Conservation (phyloP, 2,113 vertebrate species). For the Phalacrocorax brasilianus region DNA sequence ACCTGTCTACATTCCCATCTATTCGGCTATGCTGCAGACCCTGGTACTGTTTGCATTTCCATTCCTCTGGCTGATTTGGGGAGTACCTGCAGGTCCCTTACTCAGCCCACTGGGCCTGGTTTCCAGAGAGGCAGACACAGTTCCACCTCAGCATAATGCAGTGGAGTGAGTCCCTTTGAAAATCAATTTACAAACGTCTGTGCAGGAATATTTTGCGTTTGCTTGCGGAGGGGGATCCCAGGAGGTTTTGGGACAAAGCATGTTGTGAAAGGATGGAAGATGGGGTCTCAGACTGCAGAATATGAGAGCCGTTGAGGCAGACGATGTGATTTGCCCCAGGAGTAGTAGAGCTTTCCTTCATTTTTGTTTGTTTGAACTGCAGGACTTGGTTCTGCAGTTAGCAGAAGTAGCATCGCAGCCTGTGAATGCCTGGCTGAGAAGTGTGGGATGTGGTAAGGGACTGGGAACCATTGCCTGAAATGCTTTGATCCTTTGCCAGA, state of each 20-base stretch:
- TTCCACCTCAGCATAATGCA: neutral
- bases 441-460: neutral
- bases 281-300: neutral
- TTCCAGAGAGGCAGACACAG: neutral
- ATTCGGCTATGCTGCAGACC: neutral
- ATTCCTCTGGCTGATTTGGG: neutral
- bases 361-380: neutral
- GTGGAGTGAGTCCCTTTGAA: neutral
- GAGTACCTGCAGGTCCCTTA: neutral
- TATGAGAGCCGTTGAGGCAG: neutral
- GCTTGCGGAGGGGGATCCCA: neutral
- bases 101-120: neutral
- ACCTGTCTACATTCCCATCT: neutral
- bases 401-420: neutral
- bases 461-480: neutral
- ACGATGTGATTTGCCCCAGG: neutral
- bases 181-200: neutral
- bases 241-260: neutral
- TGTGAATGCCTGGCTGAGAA: neutral
- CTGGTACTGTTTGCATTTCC: neutral
- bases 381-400: neutral
- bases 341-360: neutral
- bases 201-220: neutral
- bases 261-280: neutral
- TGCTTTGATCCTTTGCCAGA: neutral